Evolutionary conservation across 2,113 vertebrate genomes (phyloP).

Genomic region (Irena cyanogastra): DNA sequence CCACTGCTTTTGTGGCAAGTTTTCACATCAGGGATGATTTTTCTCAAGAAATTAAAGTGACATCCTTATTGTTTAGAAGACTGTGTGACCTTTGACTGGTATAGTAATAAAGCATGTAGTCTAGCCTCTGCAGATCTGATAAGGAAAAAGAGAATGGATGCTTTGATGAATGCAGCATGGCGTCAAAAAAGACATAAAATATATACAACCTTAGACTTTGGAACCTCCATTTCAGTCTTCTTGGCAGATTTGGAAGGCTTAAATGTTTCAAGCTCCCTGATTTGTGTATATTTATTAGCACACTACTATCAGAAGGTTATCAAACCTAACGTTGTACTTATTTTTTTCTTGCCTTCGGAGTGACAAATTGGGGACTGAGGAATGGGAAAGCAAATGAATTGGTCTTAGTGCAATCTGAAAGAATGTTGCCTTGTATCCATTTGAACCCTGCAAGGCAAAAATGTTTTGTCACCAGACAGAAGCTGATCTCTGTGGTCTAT

Average conservation of each 20-base stretch:
- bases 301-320: neutral
- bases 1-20: neutral
- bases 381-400: neutral
- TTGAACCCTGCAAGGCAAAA: neutral
- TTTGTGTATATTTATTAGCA: constrained; percentile 16
- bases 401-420: neutral
- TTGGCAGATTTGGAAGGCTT: neutral
- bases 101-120: neutral
- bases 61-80: neutral
- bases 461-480: neutral
- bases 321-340: neutral
- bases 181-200: neutral
- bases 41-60: neutral
- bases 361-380: neutral
- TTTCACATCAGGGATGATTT: neutral
- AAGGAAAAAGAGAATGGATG: neutral
- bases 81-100: neutral
- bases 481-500: neutral
- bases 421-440: neutral
- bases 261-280: neutral
- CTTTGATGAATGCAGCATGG: neutral
- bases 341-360: neutral
- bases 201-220: neutral
- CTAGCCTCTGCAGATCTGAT: neutral
- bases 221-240: neutral